Percentiles rank a stretch among this genome's conserved stretches.
phyloP scores from a whole-genome alignment of 2,113 vertebrate species.

The Holacanthus passer region DNA sequence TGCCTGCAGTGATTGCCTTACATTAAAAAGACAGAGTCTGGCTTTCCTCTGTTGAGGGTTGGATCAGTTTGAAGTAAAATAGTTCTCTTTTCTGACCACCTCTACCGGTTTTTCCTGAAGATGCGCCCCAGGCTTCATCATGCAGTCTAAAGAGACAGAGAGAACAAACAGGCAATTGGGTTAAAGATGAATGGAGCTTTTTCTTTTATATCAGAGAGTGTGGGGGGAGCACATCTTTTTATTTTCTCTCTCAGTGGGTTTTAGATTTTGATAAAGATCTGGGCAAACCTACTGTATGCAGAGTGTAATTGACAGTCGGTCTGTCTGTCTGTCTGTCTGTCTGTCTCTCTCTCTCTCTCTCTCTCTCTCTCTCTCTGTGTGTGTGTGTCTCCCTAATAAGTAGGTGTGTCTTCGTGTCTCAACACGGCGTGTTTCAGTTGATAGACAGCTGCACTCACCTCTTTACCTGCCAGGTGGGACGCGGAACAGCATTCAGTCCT shows the following conservation, averaged over 20 bases:
- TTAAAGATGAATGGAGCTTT: conserved; percentile 29
- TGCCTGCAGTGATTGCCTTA: background rate
- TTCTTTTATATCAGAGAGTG: conserved; percentile 6
- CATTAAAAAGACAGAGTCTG: background rate
- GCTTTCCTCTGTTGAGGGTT: too few relatives aligned
- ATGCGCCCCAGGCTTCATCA: conserved; percentile 71
- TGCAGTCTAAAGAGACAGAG: background rate
- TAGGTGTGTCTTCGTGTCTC: conserved; percentile 79
- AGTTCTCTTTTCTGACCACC: conserved; percentile 75
- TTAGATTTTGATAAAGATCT: background rate
- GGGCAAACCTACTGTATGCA: background rate
- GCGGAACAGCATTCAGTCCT: conserved; percentile 29
- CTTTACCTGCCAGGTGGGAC: conserved; percentile 75
- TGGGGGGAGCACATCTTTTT: background rate
- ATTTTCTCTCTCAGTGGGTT: background rate
- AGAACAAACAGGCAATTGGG: too few relatives aligned
- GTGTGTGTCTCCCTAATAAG: conserved; percentile 46
- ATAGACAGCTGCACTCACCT: conserved; percentile 65
- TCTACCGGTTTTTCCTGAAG: conserved; percentile 87
- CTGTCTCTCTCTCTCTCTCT: conserved; percentile 23
- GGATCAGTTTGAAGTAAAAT: too few relatives aligned
- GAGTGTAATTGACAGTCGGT: background rate
- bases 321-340: background rate
- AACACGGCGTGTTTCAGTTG: conserved; percentile 71
- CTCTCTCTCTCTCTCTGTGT: conserved; percentile 25